Conservation (phyloP, 2,797 vertebrate genomes). For the Alectoris magna region DNA sequence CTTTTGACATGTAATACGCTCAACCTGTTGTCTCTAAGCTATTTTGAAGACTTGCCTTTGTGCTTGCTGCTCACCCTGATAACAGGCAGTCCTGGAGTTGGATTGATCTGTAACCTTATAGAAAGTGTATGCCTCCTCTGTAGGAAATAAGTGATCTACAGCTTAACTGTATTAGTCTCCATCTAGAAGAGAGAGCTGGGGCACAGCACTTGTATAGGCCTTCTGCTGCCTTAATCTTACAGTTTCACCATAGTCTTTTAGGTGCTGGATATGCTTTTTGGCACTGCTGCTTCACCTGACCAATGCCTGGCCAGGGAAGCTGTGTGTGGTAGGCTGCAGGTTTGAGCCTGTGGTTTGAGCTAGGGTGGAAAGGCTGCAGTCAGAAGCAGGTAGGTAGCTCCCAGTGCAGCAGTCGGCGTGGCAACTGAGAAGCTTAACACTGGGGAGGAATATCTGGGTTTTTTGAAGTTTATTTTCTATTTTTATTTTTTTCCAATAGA, state of each 20-base stretch:
- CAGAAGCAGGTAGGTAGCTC: accelerated
- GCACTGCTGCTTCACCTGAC: neutral
- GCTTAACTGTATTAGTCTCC: neutral
- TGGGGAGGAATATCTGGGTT: neutral
- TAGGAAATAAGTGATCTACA: neutral
- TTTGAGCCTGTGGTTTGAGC: neutral
- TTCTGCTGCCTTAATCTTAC: neutral
- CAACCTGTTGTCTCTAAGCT: neutral
- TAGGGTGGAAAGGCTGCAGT: neutral
- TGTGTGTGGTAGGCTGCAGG: neutral
- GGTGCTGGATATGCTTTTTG: neutral
- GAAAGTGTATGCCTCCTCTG: neutral
- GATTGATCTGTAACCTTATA: neutral
- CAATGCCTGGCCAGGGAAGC: neutral
- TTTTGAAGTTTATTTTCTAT: too few relatives aligned
- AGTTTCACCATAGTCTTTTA: neutral
- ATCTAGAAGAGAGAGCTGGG: neutral
- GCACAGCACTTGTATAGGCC: neutral
- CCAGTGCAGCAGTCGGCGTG: neutral
- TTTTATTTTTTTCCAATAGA: neutral
- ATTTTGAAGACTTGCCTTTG: neutral
- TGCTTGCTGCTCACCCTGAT: neutral
- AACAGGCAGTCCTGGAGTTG: neutral
- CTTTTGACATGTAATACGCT: neutral
- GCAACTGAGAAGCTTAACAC: neutral